These are phyloP conservation scores for Pristiophorus japonicus DNA, from an alignment of 2,113 vertebrate species.

Conservation along the genomic window DNA sequence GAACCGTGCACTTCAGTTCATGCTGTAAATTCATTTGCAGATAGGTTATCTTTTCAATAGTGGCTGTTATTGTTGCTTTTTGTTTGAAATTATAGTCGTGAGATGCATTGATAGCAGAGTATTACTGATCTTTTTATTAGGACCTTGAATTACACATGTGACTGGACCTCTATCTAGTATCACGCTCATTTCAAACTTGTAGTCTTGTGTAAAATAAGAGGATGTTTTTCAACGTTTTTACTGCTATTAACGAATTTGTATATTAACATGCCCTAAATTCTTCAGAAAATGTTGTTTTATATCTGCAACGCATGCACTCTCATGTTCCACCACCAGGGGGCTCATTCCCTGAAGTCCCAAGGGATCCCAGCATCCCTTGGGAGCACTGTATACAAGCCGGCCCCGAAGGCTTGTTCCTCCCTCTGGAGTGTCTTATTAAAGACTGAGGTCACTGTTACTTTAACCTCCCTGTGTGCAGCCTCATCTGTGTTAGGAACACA, in stretches of 20 bases:
- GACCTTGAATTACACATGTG: neutral
- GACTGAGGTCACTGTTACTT: too few relatives aligned
- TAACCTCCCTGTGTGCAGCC: too few relatives aligned
- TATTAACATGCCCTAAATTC: neutral
- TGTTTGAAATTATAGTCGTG: neutral
- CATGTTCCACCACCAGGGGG: too few relatives aligned
- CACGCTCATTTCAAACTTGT: neutral
- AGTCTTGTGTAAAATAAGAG: neutral
- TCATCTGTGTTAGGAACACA: too few relatives aligned
- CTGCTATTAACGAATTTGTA: neutral
- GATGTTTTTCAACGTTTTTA: neutral
- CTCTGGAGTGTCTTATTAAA: too few relatives aligned
- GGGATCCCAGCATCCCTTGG: too few relatives aligned
- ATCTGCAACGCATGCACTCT: too few relatives aligned
- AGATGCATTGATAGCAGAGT: neutral
- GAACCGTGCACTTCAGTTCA: neutral
- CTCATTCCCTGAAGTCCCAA: too few relatives aligned
- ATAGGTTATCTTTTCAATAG: neutral
- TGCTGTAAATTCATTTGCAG: neutral
- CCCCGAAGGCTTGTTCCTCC: too few relatives aligned
- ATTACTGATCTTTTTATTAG: neutral
- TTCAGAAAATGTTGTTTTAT: too few relatives aligned
- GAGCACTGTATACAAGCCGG: too few relatives aligned
- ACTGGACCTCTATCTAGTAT: neutral
- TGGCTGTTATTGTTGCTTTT: constrained; percentile 20